phyloP scores from a whole-genome alignment of 2,888 invertebrate species.

The Ramazzottius varieornatus region DNA sequence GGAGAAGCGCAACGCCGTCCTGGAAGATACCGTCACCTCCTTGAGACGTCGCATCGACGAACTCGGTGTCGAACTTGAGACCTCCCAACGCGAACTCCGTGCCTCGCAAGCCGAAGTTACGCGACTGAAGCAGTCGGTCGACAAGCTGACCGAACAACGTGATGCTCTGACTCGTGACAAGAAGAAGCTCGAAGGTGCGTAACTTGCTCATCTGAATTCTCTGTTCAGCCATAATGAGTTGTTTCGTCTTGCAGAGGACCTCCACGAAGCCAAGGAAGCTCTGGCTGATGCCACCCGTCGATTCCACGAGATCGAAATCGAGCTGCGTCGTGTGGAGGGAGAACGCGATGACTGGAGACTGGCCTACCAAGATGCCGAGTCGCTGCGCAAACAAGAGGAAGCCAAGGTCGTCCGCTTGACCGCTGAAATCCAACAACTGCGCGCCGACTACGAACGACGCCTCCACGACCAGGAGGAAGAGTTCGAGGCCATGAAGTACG shows the following conservation, averaged over 20 bases:
- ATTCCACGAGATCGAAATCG: conserved; percentile 86
- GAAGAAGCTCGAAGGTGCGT: conserved; percentile 76
- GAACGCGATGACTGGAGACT: conserved; percentile 94
- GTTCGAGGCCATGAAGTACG: conserved; percentile 84
- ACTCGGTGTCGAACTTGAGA: conserved; percentile 64
- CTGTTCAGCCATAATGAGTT: conserved; percentile 1
- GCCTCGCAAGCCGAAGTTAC: conserved; percentile 68
- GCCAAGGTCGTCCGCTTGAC: conserved; percentile 72
- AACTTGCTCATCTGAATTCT: no score
- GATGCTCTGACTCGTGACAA: conserved; percentile 81
- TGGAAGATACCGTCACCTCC: conserved; percentile 75
- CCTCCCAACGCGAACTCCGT: conserved; percentile 63
- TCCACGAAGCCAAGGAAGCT: conserved; percentile 72
- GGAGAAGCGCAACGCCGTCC: conserved; percentile 67
- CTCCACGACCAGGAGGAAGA: conserved; percentile 95
- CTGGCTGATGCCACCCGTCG: conserved; percentile 84
- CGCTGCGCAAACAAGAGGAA: conserved; percentile 84
- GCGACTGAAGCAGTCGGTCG: conserved; percentile 69
- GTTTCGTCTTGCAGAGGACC: conserved; percentile 56
- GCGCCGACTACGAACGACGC: conserved; percentile 86
- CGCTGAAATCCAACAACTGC: conserved; percentile 71
- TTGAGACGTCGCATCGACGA: conserved; percentile 80
- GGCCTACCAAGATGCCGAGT: conserved; percentile 93
- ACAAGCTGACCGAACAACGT: conserved; percentile 87
- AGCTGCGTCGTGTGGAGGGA: conserved; percentile 86